Evolutionary conservation across 2,797 vertebrate genomes (phyloP).

Genomic region (Sebastolobus altivelis): DNA sequence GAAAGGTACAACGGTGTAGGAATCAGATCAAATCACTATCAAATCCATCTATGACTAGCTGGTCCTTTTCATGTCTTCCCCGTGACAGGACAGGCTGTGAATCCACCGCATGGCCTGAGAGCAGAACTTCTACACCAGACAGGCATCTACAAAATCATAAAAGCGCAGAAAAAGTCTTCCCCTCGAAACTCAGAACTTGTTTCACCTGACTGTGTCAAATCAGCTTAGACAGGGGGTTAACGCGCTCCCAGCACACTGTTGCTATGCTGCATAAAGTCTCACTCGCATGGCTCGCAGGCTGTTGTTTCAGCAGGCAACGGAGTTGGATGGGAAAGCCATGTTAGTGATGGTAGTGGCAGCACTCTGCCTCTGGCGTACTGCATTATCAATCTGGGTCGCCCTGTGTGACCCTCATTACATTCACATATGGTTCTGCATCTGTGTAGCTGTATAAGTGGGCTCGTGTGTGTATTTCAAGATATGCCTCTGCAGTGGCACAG

Average conservation of each 20-base stretch:
- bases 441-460: background rate
- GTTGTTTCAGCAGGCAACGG: constrained; percentile 61
- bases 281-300: constrained; percentile 46
- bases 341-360: constrained; percentile 57
- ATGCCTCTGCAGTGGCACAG: constrained; percentile 3
- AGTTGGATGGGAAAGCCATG: constrained; percentile 46
- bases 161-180: constrained; percentile 24
- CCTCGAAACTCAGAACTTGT: constrained; percentile 37
- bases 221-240: constrained; percentile 54
- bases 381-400: constrained; percentile 66
- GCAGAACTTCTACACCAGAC: constrained; percentile 3
- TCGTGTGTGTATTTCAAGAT: background rate
- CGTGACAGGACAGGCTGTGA: background rate
- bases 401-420: constrained; percentile 47
- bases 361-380: constrained; percentile 44
- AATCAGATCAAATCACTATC: background rate
- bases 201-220: constrained; percentile 74
- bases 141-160: background rate
- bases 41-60: background rate
- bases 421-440: constrained; percentile 35
- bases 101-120: background rate
- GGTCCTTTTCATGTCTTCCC: background rate
- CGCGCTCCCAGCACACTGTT: constrained; percentile 55
- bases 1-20: too few species aligned
- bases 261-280: constrained; percentile 66